Base-by-base conservation (phyloP, 30 jellyfish, hydroid and myxozoan species). In the Cassiopea xamachana region DNA sequence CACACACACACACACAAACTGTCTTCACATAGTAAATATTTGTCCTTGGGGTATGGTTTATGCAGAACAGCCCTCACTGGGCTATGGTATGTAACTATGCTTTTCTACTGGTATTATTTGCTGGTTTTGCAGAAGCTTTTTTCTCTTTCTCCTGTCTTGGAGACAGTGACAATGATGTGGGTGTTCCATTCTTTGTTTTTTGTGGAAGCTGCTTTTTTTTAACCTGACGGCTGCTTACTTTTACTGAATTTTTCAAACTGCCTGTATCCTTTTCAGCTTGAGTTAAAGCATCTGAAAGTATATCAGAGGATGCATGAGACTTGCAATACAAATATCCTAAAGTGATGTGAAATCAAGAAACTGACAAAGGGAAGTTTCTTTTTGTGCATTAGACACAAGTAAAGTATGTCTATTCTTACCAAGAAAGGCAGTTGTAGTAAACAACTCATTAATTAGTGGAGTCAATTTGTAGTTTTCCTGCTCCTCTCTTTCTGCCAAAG, bases 211-310 rank as follows among this genome's bases (percentile, higher is more conserved):
- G 95, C 72, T 88, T 88, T 81, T 79, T 88, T 60, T 71, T 88
- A 16, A 90, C 90, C 60, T 88, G 95, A 1, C 95, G 88, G 44
- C 95, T 88, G 60, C 58, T 88, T 48, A 90, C 18, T 60, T 77
- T 80, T 5, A 50, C 67, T 9, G 89, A 80, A 39, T 78, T 79
- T 82, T 88, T 88, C 67, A 79, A 48, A 64, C 90, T 79, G 17
- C 90, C 95, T 45, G 95, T 55, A 39, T 88, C 95, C 62, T 79
- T 88, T 64, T 88, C 95, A 47, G 95, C 95, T 73, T 88, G 90
- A 46, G 89, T 88, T 73, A 88, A 69, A 10, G 95, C 95, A 79
- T 88, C 95, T 88, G 19, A 16, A 45, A 39, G 27, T 7, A 76
- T 60, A 27, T 27, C 39, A 27, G 39, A 27, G 39, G 39, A 27